These are phyloP conservation scores for Micrasema minimum DNA, from an alignment of 1,140 invertebrate genomes.

Conservation along the genomic window DNA sequence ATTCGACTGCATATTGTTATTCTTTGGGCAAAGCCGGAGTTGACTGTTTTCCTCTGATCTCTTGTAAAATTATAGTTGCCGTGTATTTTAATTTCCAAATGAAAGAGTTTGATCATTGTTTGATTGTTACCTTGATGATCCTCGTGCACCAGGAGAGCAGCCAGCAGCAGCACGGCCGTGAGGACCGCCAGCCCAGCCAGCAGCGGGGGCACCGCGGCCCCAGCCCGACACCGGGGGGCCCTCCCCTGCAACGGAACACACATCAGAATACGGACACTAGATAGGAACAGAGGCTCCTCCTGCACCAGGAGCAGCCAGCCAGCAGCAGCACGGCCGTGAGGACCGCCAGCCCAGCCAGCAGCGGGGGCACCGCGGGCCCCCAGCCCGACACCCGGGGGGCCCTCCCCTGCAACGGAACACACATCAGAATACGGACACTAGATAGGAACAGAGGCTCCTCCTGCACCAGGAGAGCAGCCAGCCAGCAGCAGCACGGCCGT, in stretches of 20 bases:
- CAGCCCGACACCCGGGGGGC: conserved; percentile 41
- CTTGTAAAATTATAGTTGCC: too few species aligned
- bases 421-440: too few species aligned
- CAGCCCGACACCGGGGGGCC: conserved; percentile 40
- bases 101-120: too few species aligned
- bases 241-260: conserved; percentile 13
- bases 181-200: conserved; percentile 46
- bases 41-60: too few species aligned
- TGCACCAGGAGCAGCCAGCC: conserved; percentile 45
- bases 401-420: conserved; percentile 13
- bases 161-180: conserved; percentile 45
- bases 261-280: too few species aligned
- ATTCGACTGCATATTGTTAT: too few species aligned
- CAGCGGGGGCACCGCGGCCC: conserved; percentile 44
- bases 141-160: conserved; percentile 44
- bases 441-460: too few species aligned
- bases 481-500: conserved; percentile 44
- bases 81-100: too few species aligned
- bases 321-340: conserved; percentile 45
- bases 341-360: conserved; percentile 43
- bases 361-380: conserved; percentile 41
- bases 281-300: too few species aligned
- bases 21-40: too few species aligned
- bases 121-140: conserved; percentile 40
- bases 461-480: conserved; percentile 46